Percentiles rank a stretch among this genome's conserved stretches.
These are phyloP conservation scores for Schizotus pectinicornis DNA, from an alignment of 2,888 invertebrate genomes.

Conservation along the genomic window DNA sequence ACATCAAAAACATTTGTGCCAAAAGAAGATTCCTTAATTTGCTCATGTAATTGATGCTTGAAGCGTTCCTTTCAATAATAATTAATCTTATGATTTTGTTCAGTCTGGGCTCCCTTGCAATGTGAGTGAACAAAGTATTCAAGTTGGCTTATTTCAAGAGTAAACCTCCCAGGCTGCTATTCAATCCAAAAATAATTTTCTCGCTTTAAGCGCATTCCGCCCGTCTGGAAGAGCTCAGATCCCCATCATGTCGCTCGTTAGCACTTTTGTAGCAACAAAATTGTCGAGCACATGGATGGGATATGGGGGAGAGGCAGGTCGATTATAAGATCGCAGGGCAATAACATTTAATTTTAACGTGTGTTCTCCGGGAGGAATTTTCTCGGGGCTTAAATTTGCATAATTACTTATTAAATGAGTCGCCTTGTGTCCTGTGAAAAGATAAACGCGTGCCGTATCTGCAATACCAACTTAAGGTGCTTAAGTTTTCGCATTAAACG, in stretches of 20 bases:
- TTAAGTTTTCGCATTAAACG: slow-evolving; percentile 40
- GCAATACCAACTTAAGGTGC: slow-evolving; percentile 37
- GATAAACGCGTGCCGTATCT: slow-evolving; percentile 47
- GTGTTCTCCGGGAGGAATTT: slow-evolving; percentile 31
- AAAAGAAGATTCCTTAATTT: too few species aligned
- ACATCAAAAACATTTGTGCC: too few species aligned
- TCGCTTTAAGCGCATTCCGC: slow-evolving; percentile 3
- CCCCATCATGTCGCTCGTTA: slow-evolving; percentile 22
- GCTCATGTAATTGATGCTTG: too few species aligned
- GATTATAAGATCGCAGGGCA: slow-evolving; percentile 35
- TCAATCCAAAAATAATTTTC: slow-evolving; percentile 17
- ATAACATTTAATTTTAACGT: slow-evolving; percentile 38
- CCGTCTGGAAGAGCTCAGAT: slow-evolving; percentile 1
- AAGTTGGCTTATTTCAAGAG: too few species aligned
- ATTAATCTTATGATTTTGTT: too few species aligned
- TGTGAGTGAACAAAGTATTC: too few species aligned
- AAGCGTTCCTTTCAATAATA: too few species aligned
- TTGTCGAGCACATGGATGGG: slow-evolving; percentile 19
- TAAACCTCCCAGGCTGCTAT: not conserved
- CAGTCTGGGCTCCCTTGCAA: too few species aligned
- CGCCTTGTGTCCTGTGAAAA: slow-evolving; percentile 38
- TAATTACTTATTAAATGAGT: slow-evolving; percentile 47
- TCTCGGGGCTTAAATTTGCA: slow-evolving; percentile 42
- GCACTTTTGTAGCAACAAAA: slow-evolving; percentile 17
- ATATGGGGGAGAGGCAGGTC: slow-evolving; percentile 23